Percentiles rank a stretch among this genome's conserved stretches.
These are phyloP conservation scores for Bombus picipes DNA, from an alignment of 1,140 invertebrate genomes.

Conservation along the genomic window DNA sequence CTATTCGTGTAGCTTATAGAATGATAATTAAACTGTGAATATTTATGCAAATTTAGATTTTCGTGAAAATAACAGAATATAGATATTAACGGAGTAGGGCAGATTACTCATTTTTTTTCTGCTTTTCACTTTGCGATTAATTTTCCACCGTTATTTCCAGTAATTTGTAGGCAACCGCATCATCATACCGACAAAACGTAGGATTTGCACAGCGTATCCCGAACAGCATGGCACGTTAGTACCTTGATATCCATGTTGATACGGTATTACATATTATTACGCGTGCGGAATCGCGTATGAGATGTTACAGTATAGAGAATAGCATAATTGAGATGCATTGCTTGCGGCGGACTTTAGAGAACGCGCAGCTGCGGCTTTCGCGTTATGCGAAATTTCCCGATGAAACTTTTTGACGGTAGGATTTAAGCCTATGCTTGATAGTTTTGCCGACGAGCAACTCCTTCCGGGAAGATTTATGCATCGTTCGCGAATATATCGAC, in stretches of 20 bases:
- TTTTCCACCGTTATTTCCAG: not conserved
- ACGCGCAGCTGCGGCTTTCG: not conserved
- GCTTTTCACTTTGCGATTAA: not conserved
- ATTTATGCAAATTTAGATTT: too few relatives aligned
- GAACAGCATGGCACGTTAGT: not conserved
- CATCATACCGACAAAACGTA: not conserved
- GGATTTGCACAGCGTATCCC: not conserved
- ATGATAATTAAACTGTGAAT: too few relatives aligned
- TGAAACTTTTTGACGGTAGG: conserved; percentile 15
- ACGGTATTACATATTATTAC: conserved; percentile 24
- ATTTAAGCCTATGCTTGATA: conserved; percentile 25
- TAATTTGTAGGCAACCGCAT: not conserved
- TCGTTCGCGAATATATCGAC: conserved; percentile 46
- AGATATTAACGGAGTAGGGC: too few relatives aligned
- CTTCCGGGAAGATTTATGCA: conserved; percentile 44
- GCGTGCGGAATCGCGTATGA: not conserved
- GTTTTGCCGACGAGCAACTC: conserved; percentile 12
- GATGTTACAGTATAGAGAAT: conserved; percentile 1
- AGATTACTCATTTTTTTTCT: not conserved
- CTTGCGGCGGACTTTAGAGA: not conserved
- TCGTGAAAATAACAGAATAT: too few relatives aligned
- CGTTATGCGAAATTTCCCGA: not conserved
- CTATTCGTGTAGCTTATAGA: too few relatives aligned
- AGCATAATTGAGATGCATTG: conserved; percentile 31
- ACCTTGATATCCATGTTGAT: conserved; percentile 31